Conservation (phyloP, 2,888 invertebrate genomes). For the Salticus scenicus region DNA sequence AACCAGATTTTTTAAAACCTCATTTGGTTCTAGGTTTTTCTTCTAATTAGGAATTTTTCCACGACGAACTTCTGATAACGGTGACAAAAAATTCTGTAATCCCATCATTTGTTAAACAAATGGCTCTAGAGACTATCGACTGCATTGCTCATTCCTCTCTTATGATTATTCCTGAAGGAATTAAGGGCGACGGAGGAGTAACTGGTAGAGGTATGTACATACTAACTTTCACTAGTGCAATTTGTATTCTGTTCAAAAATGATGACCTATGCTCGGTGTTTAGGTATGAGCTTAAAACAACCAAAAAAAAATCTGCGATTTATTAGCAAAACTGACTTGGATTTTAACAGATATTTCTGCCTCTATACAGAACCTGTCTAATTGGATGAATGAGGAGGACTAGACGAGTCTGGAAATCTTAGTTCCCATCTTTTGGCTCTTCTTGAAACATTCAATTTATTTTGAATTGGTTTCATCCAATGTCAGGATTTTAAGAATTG, state of each 20-base stretch:
- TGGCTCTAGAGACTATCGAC: background rate
- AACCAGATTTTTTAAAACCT: slow-evolving; percentile 6
- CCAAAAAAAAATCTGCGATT: background rate
- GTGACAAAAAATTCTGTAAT: slow-evolving; percentile 13
- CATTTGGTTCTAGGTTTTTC: background rate
- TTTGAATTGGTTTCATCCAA: background rate
- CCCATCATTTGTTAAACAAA: background rate
- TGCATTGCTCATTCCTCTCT: background rate
- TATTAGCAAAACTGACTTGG: background rate
- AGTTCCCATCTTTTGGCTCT: background rate
- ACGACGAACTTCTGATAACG: background rate
- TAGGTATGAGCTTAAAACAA: background rate
- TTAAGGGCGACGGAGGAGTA: background rate
- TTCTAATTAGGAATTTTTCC: background rate
- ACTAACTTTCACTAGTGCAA: background rate
- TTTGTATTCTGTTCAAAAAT: background rate
- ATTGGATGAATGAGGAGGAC: background rate
- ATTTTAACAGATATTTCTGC: background rate
- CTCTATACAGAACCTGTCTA: background rate
- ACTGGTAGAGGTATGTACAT: background rate
- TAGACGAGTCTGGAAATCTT: background rate
- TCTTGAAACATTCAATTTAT: background rate
- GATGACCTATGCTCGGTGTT: background rate
- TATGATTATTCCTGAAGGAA: background rate
- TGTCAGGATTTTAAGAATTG: background rate